Conservation (phyloP, 30 jellyfish, hydroid and myxozoan genomes). For the Pseudorhiza aurosa region DNA sequence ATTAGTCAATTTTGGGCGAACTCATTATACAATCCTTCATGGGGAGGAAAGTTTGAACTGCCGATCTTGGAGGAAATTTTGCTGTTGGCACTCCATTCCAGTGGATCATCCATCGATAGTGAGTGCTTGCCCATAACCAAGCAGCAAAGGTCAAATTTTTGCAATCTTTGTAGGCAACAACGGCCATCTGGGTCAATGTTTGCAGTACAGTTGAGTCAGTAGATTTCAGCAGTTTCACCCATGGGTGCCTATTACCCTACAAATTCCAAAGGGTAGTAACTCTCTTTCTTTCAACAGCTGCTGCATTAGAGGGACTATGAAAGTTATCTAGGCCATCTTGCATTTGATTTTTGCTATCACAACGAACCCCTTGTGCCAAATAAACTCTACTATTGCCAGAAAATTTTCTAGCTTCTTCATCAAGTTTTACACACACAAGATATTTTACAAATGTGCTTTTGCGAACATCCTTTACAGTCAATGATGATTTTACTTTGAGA, state of each 20-base stretch:
- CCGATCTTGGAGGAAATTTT: no score
- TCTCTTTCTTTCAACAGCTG: conserved; percentile 32
- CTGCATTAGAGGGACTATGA: conserved; percentile 51
- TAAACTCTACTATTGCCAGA: conserved; percentile 40
- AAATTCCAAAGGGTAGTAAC: no score
- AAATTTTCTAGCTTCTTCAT: conserved; percentile 56
- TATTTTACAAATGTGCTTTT: conserved; percentile 42
- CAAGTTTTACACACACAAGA: conserved; percentile 42
- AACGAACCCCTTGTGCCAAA: conserved; percentile 49
- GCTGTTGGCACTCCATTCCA: conserved; percentile 19
- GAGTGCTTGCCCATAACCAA: conserved; percentile 45
- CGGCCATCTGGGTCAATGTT: conserved; percentile 30
- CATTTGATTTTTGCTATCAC: conserved; percentile 44
- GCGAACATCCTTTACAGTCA: conserved; percentile 34
- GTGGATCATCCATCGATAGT: neutral
- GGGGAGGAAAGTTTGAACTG: no score
- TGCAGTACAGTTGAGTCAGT: conserved; percentile 37
- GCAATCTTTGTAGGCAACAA: conserved; percentile 22
- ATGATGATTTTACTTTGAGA: conserved; percentile 1
- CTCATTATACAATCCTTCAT: no score
- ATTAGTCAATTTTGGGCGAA: no score
- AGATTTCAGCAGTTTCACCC: conserved; percentile 27
- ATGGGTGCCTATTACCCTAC: conserved; percentile 42
- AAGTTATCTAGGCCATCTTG: conserved; percentile 41
- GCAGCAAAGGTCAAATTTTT: conserved; percentile 45